phyloP scores from a whole-genome alignment of 2,113 vertebrate species.

The Osmerus eperlanus region DNA sequence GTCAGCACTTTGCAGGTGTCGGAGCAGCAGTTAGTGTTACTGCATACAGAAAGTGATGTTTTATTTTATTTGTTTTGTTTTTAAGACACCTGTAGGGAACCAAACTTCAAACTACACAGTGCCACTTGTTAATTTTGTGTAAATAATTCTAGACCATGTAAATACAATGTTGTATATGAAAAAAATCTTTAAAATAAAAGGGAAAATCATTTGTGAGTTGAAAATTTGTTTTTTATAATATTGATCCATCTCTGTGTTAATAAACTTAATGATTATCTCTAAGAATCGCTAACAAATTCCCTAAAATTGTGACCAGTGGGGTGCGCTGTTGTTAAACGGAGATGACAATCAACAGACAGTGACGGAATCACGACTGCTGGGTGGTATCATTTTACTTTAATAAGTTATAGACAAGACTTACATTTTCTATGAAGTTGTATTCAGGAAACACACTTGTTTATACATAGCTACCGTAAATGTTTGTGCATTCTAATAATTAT shows the following conservation, averaged over 20 bases:
- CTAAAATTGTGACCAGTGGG: slow-evolving; percentile 32
- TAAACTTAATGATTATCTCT: background rate
- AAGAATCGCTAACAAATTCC: background rate
- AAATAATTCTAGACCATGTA: slow-evolving; percentile 76
- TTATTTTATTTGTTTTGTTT: slow-evolving; percentile 62
- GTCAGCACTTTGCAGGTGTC: slow-evolving; percentile 69
- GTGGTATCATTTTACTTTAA: too few species aligned
- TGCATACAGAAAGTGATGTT: slow-evolving; percentile 53
- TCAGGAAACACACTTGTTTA: too few species aligned
- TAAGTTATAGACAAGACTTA: too few species aligned
- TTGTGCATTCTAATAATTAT: too few species aligned
- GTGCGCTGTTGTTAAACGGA: slow-evolving; percentile 44
- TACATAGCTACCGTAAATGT: too few species aligned
- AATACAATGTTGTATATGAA: slow-evolving; percentile 82
- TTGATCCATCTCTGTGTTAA: background rate
- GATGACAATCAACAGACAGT: too few species aligned
- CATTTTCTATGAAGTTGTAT: too few species aligned
- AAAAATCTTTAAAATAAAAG: slow-evolving; percentile 79
- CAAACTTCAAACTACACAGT: slow-evolving; percentile 69
- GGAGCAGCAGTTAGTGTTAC: slow-evolving; percentile 60
- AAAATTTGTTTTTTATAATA: slow-evolving; percentile 45
- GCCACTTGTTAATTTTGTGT: slow-evolving; percentile 79
- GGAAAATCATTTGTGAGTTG: slow-evolving; percentile 68
- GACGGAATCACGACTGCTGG: too few species aligned
- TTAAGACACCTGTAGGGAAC: slow-evolving; percentile 58